A percentile compares a stretch with the other conserved stretches of the same genome.
Evolutionary conservation across 2,888 invertebrate genomes (phyloP).

Genomic region (Neoitamus cyanurus): DNA sequence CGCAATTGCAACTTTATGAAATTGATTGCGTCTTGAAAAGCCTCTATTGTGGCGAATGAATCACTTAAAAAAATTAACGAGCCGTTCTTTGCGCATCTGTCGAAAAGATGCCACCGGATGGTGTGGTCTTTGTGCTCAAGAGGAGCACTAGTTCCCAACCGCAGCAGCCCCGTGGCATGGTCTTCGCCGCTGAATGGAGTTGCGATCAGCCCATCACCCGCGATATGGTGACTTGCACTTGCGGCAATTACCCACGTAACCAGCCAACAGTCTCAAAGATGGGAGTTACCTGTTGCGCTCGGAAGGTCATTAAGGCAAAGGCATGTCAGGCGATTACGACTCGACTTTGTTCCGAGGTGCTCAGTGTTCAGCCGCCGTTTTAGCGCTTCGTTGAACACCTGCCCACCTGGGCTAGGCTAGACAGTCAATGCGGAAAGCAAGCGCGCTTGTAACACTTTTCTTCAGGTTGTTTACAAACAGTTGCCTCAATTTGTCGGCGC

Average conservation of each 20-base stretch:
- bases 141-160: neutral
- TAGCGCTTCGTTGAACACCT: neutral
- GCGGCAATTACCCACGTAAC: neutral
- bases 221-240: neutral
- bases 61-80: neutral
- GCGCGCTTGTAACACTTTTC: neutral
- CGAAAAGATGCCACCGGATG: neutral
- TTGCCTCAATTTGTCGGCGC: neutral
- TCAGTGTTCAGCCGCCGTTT: neutral
- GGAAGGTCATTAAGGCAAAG: neutral
- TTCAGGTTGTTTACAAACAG: neutral
- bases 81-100: neutral
- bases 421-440: neutral
- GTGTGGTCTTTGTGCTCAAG: neutral
- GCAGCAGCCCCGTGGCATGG: neutral
- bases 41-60: neutral
- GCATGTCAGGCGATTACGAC: neutral
- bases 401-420: neutral
- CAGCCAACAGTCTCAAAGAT: neutral
- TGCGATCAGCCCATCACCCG: neutral
- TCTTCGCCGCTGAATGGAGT: neutral
- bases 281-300: neutral
- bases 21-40: conserved; percentile 18
- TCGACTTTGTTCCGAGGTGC: neutral
- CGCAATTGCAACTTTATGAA: neutral